Conservation (phyloP, 2,797 vertebrate genomes). For the Silurus lanzhouensis region DNA sequence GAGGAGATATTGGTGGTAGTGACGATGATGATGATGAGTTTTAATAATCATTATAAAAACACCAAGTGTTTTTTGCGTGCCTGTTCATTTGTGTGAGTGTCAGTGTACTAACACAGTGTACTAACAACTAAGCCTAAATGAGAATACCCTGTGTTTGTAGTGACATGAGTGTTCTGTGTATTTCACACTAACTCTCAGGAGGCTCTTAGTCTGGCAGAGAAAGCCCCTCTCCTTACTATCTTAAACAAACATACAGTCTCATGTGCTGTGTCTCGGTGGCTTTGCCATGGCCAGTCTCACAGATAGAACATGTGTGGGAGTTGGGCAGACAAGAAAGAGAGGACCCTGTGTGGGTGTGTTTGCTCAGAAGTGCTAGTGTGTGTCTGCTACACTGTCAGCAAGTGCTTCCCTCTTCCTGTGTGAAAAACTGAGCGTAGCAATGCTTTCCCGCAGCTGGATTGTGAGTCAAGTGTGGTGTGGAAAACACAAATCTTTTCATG, state of each 20-base stretch:
- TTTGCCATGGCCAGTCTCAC: conserved; percentile 33
- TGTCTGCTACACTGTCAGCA: conserved; percentile 59
- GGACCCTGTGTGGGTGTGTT: conserved; percentile 56
- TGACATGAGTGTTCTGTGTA: conserved; percentile 34
- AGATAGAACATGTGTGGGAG: conserved; percentile 43
- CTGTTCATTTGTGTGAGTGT: background rate
- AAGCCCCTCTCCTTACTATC: conserved; percentile 49
- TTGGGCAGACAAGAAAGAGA: conserved; percentile 35
- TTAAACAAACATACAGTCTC: conserved; percentile 52
- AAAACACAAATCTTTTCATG: conserved; percentile 35
- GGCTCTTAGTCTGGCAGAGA: conserved; percentile 41
- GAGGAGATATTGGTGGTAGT: background rate
- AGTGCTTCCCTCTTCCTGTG: conserved; percentile 54
- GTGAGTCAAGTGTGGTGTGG: conserved; percentile 51
- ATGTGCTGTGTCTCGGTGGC: conserved; percentile 24
- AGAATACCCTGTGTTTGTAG: conserved; percentile 33
- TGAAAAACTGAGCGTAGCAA: conserved; percentile 43
- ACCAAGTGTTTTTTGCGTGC: background rate
- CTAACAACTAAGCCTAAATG: background rate
- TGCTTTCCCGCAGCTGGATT: conserved; percentile 32
- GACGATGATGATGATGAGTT: background rate
- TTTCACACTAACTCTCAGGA: conserved; percentile 33
- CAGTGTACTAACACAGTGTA: no score
- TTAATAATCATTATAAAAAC: background rate
- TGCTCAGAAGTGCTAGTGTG: conserved; percentile 56